A percentile compares a stretch with the other conserved stretches of the same genome.
Conservation (phyloP, 2,113 vertebrate species). For the Tragelaphus imberbis region DNA sequence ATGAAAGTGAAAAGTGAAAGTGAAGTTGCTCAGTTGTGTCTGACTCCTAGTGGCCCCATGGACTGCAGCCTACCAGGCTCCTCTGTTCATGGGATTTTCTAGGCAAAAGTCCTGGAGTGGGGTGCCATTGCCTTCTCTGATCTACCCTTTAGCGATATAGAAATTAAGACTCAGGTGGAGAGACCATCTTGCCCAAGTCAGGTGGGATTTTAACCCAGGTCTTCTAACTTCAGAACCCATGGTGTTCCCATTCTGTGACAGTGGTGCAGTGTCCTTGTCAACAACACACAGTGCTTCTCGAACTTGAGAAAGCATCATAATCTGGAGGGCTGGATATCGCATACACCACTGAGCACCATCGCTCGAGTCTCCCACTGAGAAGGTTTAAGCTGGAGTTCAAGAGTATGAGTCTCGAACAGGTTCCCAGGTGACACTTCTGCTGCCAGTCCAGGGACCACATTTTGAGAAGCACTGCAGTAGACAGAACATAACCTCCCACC, state of each 20-base stretch:
- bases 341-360: neutral
- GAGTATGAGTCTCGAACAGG: neutral
- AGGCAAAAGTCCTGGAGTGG: no score
- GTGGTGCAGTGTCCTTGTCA: accelerated
- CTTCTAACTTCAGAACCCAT: neutral
- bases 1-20: no score
- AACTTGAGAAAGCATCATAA: neutral
- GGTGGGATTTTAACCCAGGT: neutral
- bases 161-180: neutral
- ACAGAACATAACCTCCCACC: neutral
- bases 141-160: neutral
- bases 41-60: no score
- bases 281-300: neutral
- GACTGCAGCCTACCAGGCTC: no score
- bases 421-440: neutral
- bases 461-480: neutral
- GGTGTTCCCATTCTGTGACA: neutral
- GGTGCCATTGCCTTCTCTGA: no score
- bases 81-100: no score
- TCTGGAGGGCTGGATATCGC: neutral
- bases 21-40: no score
- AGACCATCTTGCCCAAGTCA: neutral
- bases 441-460: neutral
- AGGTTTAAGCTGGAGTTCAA: neutral
- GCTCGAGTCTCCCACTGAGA: neutral